Evolutionary conservation across 2,113 vertebrate species (phyloP).

Genomic region (Otis tarda): DNA sequence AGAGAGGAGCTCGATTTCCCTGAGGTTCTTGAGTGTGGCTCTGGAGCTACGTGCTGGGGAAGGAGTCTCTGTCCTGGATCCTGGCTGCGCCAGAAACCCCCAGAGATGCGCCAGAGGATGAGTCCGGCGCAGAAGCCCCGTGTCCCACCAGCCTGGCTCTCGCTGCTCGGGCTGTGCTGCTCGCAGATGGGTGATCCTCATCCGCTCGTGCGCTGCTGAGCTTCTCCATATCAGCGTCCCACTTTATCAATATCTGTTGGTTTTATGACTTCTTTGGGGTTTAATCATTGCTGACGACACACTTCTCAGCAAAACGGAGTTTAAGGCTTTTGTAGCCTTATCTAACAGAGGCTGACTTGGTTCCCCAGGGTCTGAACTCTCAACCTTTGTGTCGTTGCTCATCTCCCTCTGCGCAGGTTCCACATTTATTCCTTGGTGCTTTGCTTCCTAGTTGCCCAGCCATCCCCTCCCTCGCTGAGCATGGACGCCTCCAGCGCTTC

Average conservation of each 20-base stretch:
- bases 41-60: neutral
- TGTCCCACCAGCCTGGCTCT: neutral
- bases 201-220: fast-evolving
- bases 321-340: slow-evolving; percentile 56
- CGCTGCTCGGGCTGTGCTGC: neutral
- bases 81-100: neutral
- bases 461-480: neutral
- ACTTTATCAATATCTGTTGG: slow-evolving; percentile 4
- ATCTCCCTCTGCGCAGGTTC: neutral
- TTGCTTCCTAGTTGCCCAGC: neutral
- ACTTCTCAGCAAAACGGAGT: slow-evolving; percentile 39
- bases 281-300: slow-evolving; percentile 36
- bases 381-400: neutral
- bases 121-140: fast-evolving
- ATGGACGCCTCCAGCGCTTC: neutral
- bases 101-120: neutral
- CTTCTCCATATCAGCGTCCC: fast-evolving
- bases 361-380: neutral
- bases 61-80: neutral
- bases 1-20: neutral
- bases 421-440: neutral
- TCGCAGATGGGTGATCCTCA: neutral
- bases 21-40: fast-evolving
- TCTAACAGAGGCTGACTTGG: neutral
- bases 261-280: slow-evolving; percentile 42